A percentile compares a stretch with the other conserved stretches of the same genome.
These are phyloP conservation scores for Megalops atlanticus DNA, from an alignment of 2,113 vertebrate species.

Conservation along the genomic window DNA sequence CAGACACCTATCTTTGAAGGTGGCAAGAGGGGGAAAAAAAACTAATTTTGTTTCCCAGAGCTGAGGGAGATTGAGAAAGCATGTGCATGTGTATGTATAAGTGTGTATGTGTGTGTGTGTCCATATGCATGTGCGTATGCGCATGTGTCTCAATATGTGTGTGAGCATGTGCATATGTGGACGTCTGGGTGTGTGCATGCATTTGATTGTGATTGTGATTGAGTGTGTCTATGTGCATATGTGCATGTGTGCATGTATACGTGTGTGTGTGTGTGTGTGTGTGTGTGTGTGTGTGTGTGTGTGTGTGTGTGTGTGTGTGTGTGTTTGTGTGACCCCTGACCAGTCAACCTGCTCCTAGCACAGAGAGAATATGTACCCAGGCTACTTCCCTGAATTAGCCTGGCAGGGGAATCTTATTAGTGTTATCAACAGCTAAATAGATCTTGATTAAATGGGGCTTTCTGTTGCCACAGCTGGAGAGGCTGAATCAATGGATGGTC, in stretches of 20 bases:
- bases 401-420: conserved; percentile 61
- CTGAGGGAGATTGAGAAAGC: conserved; percentile 47
- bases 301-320: conserved; percentile 17
- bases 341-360: conserved; percentile 53
- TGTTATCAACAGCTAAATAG: conserved; percentile 64
- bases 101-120: conserved; percentile 37
- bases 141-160: neutral
- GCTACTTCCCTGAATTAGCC: conserved; percentile 60
- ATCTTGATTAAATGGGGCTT: conserved; percentile 67
- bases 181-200: conserved; percentile 35
- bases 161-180: neutral
- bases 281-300: neutral
- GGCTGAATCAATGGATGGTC: conserved; percentile 51
- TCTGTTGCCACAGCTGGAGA: conserved; percentile 66
- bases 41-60: conserved; percentile 58
- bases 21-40: conserved; percentile 48
- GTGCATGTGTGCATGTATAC: neutral
- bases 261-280: neutral
- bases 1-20: conserved; percentile 50
- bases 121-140: neutral
- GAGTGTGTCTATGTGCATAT: conserved; percentile 35
- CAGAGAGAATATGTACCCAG: conserved; percentile 53
- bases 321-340: conserved; percentile 43
- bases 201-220: conserved; percentile 25
- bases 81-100: conserved; percentile 34